These are phyloP conservation scores for Chlorodrepanis virens DNA, from an alignment of 2,113 vertebrate species.

Conservation along the genomic window DNA sequence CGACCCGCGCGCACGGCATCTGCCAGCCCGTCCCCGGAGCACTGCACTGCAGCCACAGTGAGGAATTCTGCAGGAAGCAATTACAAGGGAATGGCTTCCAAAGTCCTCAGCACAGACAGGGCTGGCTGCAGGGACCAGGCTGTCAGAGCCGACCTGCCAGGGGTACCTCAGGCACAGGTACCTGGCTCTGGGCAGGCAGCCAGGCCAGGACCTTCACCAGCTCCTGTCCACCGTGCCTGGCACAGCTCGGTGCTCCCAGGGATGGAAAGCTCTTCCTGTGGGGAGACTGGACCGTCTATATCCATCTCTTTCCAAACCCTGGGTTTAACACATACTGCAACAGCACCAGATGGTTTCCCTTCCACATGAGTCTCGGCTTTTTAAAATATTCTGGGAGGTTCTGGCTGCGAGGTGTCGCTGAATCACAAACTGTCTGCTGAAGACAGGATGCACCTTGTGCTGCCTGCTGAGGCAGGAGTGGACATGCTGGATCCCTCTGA, in stretches of 20 bases:
- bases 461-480: not conserved
- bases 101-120: rapidly evolving
- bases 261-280: not conserved
- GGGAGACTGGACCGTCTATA: not conserved
- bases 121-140: not conserved
- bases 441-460: not conserved
- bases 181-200: not conserved
- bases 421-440: not conserved
- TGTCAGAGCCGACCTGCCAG: not conserved
- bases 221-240: not conserved
- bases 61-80: not conserved
- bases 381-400: not conserved
- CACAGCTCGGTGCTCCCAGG: not conserved
- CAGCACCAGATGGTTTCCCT: not conserved
- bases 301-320: not conserved
- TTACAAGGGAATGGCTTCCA: not conserved
- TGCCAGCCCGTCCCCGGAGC: not conserved
- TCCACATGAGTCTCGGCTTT: not conserved
- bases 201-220: not conserved
- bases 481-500: rapidly evolving
- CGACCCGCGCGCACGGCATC: not conserved
- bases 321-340: not conserved
- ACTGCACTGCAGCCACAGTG: rapidly evolving
- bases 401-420: not conserved
- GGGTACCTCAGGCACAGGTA: not conserved